A percentile compares a stretch with the other conserved stretches of the same genome.
These are phyloP conservation scores for Piscicola geometra DNA, from an alignment of 2,888 invertebrate genomes.

Conservation along the genomic window DNA sequence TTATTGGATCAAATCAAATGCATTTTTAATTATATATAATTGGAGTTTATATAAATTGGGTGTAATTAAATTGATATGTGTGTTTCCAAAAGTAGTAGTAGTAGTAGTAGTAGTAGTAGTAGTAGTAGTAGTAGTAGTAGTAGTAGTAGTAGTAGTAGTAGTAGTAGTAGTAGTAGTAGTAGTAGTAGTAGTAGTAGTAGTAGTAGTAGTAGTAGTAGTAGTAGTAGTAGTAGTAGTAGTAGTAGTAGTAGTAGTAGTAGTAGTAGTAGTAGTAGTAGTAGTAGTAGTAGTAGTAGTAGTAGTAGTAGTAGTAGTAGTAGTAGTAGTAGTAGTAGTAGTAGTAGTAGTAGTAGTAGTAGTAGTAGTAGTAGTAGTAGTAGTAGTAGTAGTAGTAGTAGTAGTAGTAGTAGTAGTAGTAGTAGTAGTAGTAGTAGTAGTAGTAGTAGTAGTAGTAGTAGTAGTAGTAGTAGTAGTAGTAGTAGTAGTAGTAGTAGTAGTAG, in stretches of 20 bases:
- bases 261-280: slow-evolving; percentile 28
- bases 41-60: too few species aligned
- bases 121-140: slow-evolving; percentile 27
- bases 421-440: slow-evolving; percentile 22
- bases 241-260: slow-evolving; percentile 16
- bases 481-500: slow-evolving; percentile 24
- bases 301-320: slow-evolving; percentile 17
- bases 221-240: slow-evolving; percentile 17
- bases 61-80: too few species aligned
- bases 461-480: slow-evolving; percentile 29
- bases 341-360: neutral
- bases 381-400: neutral
- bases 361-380: neutral
- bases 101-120: slow-evolving; percentile 29
- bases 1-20: too few species aligned
- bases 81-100: slow-evolving; percentile 27
- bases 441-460: slow-evolving; percentile 26
- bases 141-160: slow-evolving; percentile 21
- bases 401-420: neutral
- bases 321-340: neutral
- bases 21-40: too few species aligned
- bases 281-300: slow-evolving; percentile 20
- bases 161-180: slow-evolving; percentile 15
- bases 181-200: slow-evolving; percentile 11
- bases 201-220: slow-evolving; percentile 13